Conservation (phyloP, 2,797 vertebrate species). For the Xiphorhynchus erythropygius region DNA sequence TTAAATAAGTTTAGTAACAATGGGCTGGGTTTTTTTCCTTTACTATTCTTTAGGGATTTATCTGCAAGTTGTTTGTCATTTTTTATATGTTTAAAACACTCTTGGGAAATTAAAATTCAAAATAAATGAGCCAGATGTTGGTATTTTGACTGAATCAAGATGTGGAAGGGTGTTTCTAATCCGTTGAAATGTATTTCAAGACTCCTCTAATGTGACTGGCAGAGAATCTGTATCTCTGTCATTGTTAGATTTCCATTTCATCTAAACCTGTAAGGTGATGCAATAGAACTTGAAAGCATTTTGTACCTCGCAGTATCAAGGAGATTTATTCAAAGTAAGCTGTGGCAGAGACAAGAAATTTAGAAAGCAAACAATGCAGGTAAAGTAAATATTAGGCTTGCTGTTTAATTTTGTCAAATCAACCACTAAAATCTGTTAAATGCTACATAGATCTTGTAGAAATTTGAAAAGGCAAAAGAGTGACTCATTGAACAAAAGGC, state of each 20-base stretch:
- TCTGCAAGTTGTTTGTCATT: not conserved
- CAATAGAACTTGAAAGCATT: not conserved
- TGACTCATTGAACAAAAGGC: not conserved
- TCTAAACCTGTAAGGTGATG: not conserved
- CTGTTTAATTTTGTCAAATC: not conserved
- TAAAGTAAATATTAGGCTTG: conserved; percentile 2
- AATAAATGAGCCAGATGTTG: not conserved
- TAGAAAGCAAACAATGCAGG: conserved; percentile 22
- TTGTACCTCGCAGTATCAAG: not conserved
- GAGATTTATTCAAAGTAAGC: not conserved
- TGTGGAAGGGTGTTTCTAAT: not conserved
- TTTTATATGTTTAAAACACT: not conserved
- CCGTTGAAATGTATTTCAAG: not conserved
- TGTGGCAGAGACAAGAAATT: not conserved
- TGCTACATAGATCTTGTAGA: not conserved
- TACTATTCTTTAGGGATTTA: not conserved
- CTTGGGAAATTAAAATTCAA: not conserved
- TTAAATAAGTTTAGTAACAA: not conserved
- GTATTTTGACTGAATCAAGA: not conserved
- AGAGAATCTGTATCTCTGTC: not conserved
- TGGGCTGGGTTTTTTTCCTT: not conserved
- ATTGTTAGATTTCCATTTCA: not conserved
- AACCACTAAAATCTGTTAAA: not conserved
- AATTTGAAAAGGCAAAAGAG: not conserved
- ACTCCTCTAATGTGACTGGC: not conserved